Base-by-base conservation (phyloP, 2,888 invertebrate genomes). In the Thecophora atra region DNA sequence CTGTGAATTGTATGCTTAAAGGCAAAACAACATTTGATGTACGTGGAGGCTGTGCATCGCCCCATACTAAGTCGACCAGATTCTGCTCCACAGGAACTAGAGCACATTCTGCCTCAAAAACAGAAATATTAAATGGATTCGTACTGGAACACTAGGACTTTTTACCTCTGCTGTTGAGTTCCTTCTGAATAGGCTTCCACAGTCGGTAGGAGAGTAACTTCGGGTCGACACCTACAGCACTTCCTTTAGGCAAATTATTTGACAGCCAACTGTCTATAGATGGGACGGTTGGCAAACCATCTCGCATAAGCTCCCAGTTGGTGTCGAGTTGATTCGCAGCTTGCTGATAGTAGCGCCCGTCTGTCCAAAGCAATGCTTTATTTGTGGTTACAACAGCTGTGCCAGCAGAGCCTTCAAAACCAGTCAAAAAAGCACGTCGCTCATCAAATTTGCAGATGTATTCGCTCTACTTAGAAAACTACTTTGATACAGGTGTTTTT, bases 291-390 rank as follows among this genome's bases (percentile, higher is more conserved):
- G 88, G 84, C 54, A 88, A 76, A 0, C 92, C 92, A 82, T 93
- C 91, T 84, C 94, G 97, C 97, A 99, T 98, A 7, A 99, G 88
- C 0, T 90, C 93, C 99, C 99, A 99, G 58, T 89, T 88, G 0
- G 88, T 82, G 83, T 96, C 95, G 47, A 97, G 88, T 83, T 99
- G 92, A 76, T 92, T 88, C 19, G 89, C 88, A 0, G 97, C 98
- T 88, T 99, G 99, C 30, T 95, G 89, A 85, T 93, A 97, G 85
- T 99, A 99, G 8, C 99, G 89, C 0, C 98, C 99, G 87, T 99
- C 99, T 0, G 99, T 99, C 98, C 99, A 99, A n/a, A 99, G 85
- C 3, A 93, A 88, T 0, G 95, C 95, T 24, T 90, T 87, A 0
- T 89, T 87, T 0, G 88, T 84, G 0, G 97, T 97, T 58, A 99